Evolutionary conservation across 1,140 invertebrate species (phyloP).

Genomic region (Drosophila nebulosa): DNA sequence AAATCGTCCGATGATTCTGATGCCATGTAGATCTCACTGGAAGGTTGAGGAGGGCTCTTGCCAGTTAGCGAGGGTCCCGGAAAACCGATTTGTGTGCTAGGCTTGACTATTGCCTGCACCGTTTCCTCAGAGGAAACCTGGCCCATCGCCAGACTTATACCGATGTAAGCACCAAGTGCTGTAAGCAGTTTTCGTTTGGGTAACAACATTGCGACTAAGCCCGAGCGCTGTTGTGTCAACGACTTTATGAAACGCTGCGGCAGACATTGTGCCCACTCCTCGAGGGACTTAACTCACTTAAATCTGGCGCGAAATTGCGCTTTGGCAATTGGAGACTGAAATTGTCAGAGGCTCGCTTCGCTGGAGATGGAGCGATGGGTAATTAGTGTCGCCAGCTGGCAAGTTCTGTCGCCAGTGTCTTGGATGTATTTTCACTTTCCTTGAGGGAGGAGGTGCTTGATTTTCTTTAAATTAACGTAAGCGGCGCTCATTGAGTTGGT

Average conservation of each 20-base stretch:
- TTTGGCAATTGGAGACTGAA: constrained; percentile 68
- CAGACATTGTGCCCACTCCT: constrained; percentile 23
- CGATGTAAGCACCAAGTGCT: constrained; percentile 11
- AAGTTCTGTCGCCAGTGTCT: constrained; percentile 51
- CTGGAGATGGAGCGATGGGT: constrained; percentile 19
- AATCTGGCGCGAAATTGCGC: constrained; percentile 64
- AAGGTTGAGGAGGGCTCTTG: constrained; percentile 67
- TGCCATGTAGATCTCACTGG: constrained; percentile 65
- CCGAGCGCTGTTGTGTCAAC: constrained; percentile 30
- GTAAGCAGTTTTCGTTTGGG: constrained; percentile 41
- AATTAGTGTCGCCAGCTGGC: constrained; percentile 74
- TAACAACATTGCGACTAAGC: constrained; percentile 61
- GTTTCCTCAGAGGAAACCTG: constrained; percentile 17
- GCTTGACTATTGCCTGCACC: background rate
- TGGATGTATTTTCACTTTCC: constrained; percentile 36
- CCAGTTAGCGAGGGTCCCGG: constrained; percentile 27
- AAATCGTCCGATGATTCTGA: constrained; percentile 26
- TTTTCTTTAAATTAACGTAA: constrained; percentile 23
- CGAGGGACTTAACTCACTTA: background rate
- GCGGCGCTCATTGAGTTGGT: background rate
- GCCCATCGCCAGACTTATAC: constrained; percentile 1
- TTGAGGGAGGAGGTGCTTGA: background rate
- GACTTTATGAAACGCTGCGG: constrained; percentile 58
- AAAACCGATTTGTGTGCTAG: constrained; percentile 36
- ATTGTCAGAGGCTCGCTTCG: constrained; percentile 61